Evolutionary conservation across 2,888 invertebrate genomes (phyloP), one percentile per base, ranked within the genome.

Genomic region (Sabatieria punctata): DNA sequence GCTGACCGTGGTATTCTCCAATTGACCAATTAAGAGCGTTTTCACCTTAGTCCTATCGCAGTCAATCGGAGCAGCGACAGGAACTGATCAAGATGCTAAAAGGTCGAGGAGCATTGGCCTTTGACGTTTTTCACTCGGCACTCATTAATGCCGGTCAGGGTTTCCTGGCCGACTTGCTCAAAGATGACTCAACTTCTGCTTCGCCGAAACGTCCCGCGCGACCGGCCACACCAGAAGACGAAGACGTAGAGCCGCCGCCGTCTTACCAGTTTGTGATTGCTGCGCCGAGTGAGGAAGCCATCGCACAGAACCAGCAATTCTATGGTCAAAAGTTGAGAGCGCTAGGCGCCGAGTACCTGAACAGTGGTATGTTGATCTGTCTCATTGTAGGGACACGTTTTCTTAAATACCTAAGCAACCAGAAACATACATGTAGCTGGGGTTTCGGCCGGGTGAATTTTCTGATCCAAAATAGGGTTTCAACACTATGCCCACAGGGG

Each of bases 81-180:
- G 19, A 4, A 15, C 19, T 36, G 36, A 15, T 36, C 3, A n/a
- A 19, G 3, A 8, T 36, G n/a, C 4, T 36, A 4, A n/a, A 19
- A 15, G n/a, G 19, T n/a, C 47, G 54, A 11, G 54, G 54, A 24
- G 51, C 53, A 43, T 46, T 41, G 27, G 54, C 54, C 40, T 54
- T 43, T 47, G 51, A 54, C 46, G 49, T 48, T 24, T 52, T 54
- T 33, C 52, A 51, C 43, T 38, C 51, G 24, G 53, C 53, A 15
- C 36, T 36, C 6, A 19, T 38, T 25, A 43, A 49, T 21, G 49
- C 51, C n/a, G 49, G 51, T 15, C 53, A 55, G 38, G 40, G 47
- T 4, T 51, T 52, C 22, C 48, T 54, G 18, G 52, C 54, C 6
- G 36, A 30, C 13, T 39, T 54, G 21, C 49, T 54, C 23, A 3